These are phyloP conservation scores for Drosophila anomalata DNA, from an alignment of 2,888 invertebrate genomes.

Conservation along the genomic window DNA sequence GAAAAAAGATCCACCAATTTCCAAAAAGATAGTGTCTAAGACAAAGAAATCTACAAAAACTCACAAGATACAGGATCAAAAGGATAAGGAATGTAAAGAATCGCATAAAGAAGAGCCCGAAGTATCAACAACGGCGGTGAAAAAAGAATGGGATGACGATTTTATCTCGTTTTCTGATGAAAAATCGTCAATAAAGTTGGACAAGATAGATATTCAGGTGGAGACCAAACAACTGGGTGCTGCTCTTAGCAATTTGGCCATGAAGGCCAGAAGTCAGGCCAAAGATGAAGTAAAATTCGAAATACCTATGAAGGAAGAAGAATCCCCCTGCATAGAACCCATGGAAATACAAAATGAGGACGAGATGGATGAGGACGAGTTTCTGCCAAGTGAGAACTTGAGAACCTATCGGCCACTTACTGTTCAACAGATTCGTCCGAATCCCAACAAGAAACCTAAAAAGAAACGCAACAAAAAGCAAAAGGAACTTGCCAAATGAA, in stretches of 20 bases:
- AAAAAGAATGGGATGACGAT: conserved; percentile 59
- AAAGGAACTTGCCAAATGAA: conserved; percentile 14
- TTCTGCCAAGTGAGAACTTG: conserved; percentile 47
- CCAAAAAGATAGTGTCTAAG: background rate
- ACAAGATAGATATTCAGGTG: conserved; percentile 32
- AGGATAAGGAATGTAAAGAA: background rate
- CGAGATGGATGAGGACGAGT: conserved; percentile 62
- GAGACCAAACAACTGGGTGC: conserved; percentile 44
- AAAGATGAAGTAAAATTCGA: background rate
- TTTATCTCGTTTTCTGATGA: conserved; percentile 67
- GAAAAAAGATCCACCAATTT: conserved; percentile 7
- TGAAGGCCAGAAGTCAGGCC: conserved; percentile 13
- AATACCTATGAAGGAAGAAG: background rate
- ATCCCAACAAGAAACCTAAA: conserved; percentile 72
- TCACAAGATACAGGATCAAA: background rate
- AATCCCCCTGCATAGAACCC: background rate
- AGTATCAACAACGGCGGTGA: background rate
- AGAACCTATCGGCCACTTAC: conserved; percentile 61
- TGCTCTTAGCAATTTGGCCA: conserved; percentile 60
- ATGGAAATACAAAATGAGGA: conserved; percentile 29
- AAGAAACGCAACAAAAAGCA: conserved; percentile 66
- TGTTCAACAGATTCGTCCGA: conserved; percentile 69
- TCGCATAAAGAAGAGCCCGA: background rate
- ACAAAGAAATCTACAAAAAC: conserved; percentile 16
- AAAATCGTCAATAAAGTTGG: conserved; percentile 5